phyloP scores from a whole-genome alignment of 2,113 vertebrate genomes.

The Procapra przewalskii region DNA sequence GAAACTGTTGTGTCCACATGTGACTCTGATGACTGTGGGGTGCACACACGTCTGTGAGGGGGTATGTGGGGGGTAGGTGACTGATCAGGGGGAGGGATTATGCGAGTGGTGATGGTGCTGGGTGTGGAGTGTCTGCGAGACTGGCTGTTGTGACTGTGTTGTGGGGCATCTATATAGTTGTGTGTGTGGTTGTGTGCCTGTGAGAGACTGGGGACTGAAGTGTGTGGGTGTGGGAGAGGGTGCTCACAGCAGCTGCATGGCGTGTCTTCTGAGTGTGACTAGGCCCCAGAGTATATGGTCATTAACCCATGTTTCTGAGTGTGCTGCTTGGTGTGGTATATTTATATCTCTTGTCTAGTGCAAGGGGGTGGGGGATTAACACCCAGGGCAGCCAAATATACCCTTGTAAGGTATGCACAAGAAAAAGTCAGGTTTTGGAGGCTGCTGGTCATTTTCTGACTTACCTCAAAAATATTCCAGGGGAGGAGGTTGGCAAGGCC shows the following conservation, averaged over 20 bases:
- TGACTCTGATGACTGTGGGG: neutral
- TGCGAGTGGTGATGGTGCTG: neutral
- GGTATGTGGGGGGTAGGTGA: neutral
- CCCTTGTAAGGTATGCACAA: slow-evolving; percentile 76
- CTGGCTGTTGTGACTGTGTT: neutral
- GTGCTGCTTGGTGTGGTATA: slow-evolving; percentile 49
- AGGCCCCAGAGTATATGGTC: neutral
- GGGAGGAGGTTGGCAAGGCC: slow-evolving; percentile 65
- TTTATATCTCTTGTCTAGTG: slow-evolving; percentile 38
- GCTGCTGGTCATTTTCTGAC: slow-evolving; percentile 59
- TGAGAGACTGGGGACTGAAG: neutral
- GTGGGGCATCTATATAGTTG: neutral
- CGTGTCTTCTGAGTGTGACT: neutral
- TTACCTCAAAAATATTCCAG: slow-evolving; percentile 75
- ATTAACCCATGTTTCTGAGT: neutral
- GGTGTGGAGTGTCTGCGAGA: neutral
- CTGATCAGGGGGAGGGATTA: neutral
- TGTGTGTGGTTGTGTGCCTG: neutral
- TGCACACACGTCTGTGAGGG: neutral
- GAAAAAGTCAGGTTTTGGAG: slow-evolving; percentile 39
- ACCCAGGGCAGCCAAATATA: slow-evolving; percentile 36
- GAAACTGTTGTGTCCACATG: neutral
- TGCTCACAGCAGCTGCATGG: neutral
- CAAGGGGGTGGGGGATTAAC: slow-evolving; percentile 46
- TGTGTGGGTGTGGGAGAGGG: neutral